Evolutionary conservation across 2,888 invertebrate species (phyloP).

Genomic region (Acrobasis repandana): DNA sequence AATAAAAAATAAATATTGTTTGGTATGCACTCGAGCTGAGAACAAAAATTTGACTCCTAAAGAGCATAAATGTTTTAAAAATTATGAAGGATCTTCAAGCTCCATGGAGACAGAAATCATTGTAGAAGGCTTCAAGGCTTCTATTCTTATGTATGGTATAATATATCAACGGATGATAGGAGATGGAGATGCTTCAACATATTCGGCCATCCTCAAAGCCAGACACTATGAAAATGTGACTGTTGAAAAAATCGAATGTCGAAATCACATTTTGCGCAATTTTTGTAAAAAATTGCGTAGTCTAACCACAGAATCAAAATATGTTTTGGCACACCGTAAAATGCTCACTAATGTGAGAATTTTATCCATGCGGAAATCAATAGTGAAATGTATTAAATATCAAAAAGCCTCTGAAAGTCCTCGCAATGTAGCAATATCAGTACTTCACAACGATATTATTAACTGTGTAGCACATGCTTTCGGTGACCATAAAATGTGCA

Average conservation of each 20-base stretch:
- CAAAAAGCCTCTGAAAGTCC: too few relatives aligned
- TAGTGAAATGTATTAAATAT: too few relatives aligned
- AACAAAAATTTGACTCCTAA: background rate
- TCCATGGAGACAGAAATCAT: background rate
- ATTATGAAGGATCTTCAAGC: background rate
- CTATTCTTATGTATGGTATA: constrained; percentile 26
- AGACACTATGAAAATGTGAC: constrained; percentile 28
- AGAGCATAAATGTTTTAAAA: constrained; percentile 1
- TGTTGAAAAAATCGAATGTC: constrained; percentile 35
- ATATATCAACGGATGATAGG: constrained; percentile 29
- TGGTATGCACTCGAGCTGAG: background rate
- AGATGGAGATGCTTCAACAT: constrained; percentile 28
- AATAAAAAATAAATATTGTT: constrained; percentile 6
- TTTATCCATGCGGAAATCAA: constrained; percentile 22
- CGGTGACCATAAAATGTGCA: constrained; percentile 22
- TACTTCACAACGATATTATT: constrained; percentile 15
- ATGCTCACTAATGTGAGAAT: constrained; percentile 19
- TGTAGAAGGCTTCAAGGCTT: constrained; percentile 31
- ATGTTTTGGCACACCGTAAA: constrained; percentile 24
- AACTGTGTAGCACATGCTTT: constrained; percentile 21
- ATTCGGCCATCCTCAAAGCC: constrained; percentile 28
- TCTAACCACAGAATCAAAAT: constrained; percentile 27
- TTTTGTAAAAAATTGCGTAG: constrained; percentile 29
- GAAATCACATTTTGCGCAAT: constrained; percentile 33
- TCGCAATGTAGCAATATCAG: too few relatives aligned